Conservation (phyloP, 2,888 invertebrate genomes). For the Drosophila koepferae region DNA sequence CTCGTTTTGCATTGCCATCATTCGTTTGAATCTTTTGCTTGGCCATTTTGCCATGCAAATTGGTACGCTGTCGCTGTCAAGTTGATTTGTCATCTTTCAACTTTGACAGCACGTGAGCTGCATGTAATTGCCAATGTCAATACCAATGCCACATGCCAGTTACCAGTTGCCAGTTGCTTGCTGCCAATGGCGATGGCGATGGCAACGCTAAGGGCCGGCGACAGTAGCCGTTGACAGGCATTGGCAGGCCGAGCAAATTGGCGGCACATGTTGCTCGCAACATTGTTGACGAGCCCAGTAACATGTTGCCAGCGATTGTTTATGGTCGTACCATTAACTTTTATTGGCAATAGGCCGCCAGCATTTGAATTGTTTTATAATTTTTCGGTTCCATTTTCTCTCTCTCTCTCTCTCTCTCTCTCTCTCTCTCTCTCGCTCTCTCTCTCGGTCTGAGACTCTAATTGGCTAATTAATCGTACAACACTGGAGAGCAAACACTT, state of each 20-base stretch:
- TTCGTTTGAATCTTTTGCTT: constrained; percentile 59
- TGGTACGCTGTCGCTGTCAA: constrained; percentile 72
- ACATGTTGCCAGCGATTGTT: constrained; percentile 27
- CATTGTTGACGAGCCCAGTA: constrained; percentile 21
- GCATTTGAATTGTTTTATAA: constrained; percentile 68
- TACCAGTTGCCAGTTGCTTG: constrained; percentile 25
- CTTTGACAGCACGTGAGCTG: constrained; percentile 79
- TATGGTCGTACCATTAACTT: constrained; percentile 64
- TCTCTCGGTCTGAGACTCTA: constrained; percentile 24
- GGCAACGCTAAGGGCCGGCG: constrained; percentile 57
- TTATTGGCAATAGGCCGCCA: constrained; percentile 47
- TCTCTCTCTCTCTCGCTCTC: neutral
- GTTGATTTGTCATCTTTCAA: constrained; percentile 79
- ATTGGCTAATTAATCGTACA: constrained; percentile 69
- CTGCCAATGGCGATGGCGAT: constrained; percentile 15
- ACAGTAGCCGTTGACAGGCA: constrained; percentile 66
- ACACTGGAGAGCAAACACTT: constrained; percentile 25
- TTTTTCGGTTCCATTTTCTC: constrained; percentile 46
- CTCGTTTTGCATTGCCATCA: constrained; percentile 62
- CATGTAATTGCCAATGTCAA: constrained; percentile 75
- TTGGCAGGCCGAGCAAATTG: constrained; percentile 74
- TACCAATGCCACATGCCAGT: constrained; percentile 27
- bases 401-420: constrained; percentile 7
- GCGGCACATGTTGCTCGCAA: constrained; percentile 60
- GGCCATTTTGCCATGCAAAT: constrained; percentile 77